Conservation (phyloP, 2,888 invertebrate genomes). For the Yponomeuta evonymella region DNA sequence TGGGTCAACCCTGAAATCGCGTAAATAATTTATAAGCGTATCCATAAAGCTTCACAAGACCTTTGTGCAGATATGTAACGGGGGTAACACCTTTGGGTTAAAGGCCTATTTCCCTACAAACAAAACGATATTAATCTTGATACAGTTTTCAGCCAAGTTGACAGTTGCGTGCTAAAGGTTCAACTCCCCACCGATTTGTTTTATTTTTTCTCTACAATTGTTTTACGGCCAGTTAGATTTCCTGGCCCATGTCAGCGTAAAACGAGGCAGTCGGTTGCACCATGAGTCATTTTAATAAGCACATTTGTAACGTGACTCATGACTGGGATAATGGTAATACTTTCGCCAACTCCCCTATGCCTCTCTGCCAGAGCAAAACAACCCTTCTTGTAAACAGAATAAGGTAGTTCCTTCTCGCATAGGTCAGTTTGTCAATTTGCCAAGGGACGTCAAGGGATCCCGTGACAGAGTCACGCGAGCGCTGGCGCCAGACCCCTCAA, state of each 20-base stretch:
- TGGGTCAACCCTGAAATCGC: too few species aligned
- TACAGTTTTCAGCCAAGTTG: background rate
- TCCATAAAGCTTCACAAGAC: too few species aligned
- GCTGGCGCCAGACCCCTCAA: slow-evolving; percentile 43
- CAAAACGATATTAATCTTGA: background rate
- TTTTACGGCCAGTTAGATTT: slow-evolving; percentile 13
- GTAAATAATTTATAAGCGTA: too few species aligned
- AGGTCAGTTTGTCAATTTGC: slow-evolving; percentile 5
- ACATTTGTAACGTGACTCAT: slow-evolving; percentile 60
- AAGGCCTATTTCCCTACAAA: background rate
- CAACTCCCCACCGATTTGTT: background rate
- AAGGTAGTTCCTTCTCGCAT: slow-evolving; percentile 5
- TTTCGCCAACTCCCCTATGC: slow-evolving; percentile 23
- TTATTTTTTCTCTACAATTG: slow-evolving; percentile 2
- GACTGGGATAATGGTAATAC: slow-evolving; percentile 56
- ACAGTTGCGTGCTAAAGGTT: background rate
- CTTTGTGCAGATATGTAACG: too few species aligned
- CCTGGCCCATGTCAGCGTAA: slow-evolving; percentile 13
- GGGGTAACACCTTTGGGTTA: too few species aligned
- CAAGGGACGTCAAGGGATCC: slow-evolving; percentile 21
- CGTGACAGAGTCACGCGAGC: slow-evolving; percentile 53
- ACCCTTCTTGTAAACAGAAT: background rate
- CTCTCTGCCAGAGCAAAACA: background rate
- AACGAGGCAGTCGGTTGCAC: slow-evolving; percentile 12
- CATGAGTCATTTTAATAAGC: slow-evolving; percentile 58